Evolutionary conservation across 92 coral and sea anemone genomes (phyloP), one percentile per base, ranked within the genome.

Genomic region (Umimayanthus chanpuru): DNA sequence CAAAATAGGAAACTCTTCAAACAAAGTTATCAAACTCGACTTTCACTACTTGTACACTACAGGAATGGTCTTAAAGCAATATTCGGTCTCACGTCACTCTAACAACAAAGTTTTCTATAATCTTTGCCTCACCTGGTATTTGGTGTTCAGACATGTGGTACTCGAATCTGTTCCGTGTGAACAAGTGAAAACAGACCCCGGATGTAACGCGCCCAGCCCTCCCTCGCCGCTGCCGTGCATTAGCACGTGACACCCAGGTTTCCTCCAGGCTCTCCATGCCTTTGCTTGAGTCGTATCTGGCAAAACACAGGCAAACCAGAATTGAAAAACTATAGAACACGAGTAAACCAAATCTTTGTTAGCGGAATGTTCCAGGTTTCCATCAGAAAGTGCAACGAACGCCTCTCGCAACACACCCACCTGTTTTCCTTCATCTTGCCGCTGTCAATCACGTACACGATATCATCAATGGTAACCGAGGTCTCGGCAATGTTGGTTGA

Each of bases 401-500:
- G n/a, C 56, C 58, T 30, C 61, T 30, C 23, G 23, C 1, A 25
- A 41, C 29, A 32, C 26, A 43, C 90, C 72, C 9, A 93, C 98
- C 98, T 91, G 87, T 96, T 97, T 89, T 97, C 98, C 68, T 97
- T 97, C 96, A 96, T 96, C 90, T 92, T 93, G 71, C 99, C 99
- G 76, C 98, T 92, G 85, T 97, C 99, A 80, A 97, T 94, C 81
- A 96, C 99, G 73, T 92, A 97, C 87, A 97, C 99, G 11, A 97
- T 94, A 87, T 96, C 99, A 81, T 97, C 99, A 85, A 97, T 97
- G 12, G 99, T 97, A n/a, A 96, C 94, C 11, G 99, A 97, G 4
- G 99, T 97, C 87, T 97, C 99, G 2, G 99, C 99, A 76, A 96
- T 96, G 88, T 97, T 97, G 26, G 99, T 97, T 32, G 99, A 97